phyloP scores from a whole-genome alignment of 2,888 invertebrate genomes.

The Idaea straminata region DNA sequence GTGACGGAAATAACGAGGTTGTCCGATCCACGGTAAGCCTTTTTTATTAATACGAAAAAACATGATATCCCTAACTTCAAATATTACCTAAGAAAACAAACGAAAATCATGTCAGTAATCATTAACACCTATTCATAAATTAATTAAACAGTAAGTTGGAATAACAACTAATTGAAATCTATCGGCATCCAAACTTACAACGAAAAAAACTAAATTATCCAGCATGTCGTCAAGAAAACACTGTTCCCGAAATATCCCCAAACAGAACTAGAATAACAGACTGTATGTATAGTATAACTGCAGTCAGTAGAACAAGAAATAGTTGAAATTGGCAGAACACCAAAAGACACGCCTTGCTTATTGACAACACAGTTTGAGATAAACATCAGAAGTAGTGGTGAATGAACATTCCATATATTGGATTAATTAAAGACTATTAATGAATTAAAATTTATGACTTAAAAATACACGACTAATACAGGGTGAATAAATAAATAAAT shows the following conservation, averaged over 20 bases:
- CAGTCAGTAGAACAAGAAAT: conserved; percentile 32
- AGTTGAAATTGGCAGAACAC: conserved; percentile 39
- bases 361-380: conserved; percentile 35
- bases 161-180: background rate
- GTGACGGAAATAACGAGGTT: no score
- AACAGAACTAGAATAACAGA: conserved; percentile 28
- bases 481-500: no score
- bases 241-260: conserved; percentile 25
- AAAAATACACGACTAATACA: no score
- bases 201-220: background rate
- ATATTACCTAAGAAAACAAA: no score
- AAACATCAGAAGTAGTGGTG: conserved; percentile 24
- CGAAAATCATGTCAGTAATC: no score
- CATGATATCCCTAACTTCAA: no score
- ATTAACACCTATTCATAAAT: no score
- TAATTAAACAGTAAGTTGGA: no score
- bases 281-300: conserved; percentile 24
- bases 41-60: no score
- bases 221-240: conserved; percentile 16
- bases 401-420: conserved; percentile 30
- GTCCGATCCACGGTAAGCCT: no score
- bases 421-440: background rate
- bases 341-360: conserved; percentile 34
- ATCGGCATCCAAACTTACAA: conserved; percentile 12
- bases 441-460: no score